Conservation (phyloP, 2,888 invertebrate genomes). For the Rhagium mordax region DNA sequence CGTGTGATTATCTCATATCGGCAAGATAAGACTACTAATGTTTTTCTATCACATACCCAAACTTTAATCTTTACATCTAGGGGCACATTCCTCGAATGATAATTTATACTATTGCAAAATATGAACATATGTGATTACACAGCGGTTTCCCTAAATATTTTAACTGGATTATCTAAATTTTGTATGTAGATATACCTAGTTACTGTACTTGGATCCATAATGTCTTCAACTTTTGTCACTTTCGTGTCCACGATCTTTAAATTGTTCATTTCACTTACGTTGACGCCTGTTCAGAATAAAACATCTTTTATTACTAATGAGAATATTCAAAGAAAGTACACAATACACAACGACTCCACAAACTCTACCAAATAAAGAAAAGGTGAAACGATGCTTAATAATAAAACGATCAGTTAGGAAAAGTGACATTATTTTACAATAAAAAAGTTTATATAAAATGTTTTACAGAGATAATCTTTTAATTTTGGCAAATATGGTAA, state of each 20-base stretch:
- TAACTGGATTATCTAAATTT: constrained; percentile 67
- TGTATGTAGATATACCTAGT: constrained; percentile 68
- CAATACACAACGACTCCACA: constrained; percentile 50
- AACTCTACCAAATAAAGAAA: constrained; percentile 27
- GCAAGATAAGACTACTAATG: neutral
- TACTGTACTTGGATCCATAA: constrained; percentile 58
- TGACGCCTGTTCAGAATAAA: constrained; percentile 58
- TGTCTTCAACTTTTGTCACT: constrained; percentile 62
- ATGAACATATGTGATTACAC: constrained; percentile 59
- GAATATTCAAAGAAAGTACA: constrained; percentile 41
- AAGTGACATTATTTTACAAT: neutral
- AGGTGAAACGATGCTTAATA: constrained; percentile 20
- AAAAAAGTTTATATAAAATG: neutral
- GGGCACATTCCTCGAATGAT: neutral
- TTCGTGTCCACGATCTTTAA: constrained; percentile 59
- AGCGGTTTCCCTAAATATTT: constrained; percentile 69
- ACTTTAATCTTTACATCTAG: constrained; percentile 20
- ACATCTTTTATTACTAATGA: constrained; percentile 36
- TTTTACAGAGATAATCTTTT: neutral
- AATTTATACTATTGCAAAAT: neutral
- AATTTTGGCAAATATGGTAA: neutral
- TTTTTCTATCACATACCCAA: constrained; percentile 10
- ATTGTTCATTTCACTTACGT: constrained; percentile 55
- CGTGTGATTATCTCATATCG: neutral
- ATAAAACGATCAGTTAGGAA: neutral